Evolutionary conservation across 2,113 vertebrate species (phyloP), one percentile per base, ranked within the genome.

Genomic region (Todiramphus chloris): DNA sequence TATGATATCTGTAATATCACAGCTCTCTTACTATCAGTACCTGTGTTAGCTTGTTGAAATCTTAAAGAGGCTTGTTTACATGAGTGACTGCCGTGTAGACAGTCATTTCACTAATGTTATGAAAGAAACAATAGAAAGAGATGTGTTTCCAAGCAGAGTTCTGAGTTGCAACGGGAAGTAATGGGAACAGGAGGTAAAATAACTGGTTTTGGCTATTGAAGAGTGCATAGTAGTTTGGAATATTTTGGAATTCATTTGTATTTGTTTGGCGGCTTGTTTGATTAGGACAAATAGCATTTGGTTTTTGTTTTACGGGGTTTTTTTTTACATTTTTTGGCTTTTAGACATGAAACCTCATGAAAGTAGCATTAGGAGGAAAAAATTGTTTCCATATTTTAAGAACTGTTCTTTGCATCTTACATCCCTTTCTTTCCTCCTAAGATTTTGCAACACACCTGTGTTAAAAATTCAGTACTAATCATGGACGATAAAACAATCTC

Each of bases 171-270:
- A 93, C 55, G 25, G 20, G 16, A 74, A 87, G 23, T 55, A 72
- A 56, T 79, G 69, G 73, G 84, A 96, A 89, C 15, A 69, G 83
- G 39, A 87, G 9, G 25, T 58, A 93, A 90, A 91, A 30, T 87
- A 53, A 53, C 58, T 96, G 79, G 84, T 84, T 84, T 89, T 84
- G 76, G 51, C 60, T 81, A 72, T n/a, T 70, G 35, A 20, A 87
- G 35, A 60, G n/a, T 62, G 11, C 4, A 14, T n/a, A 63, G 5
- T 48, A 81, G 6, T 48, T 78, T 84, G 31, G 56, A 86, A 51
- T 78, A 48, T 69, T 82, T n/a, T 58, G 56, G 51, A 83, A 89
- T 50, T 79, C 0, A 15, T 76, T 82, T 73, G 19, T 78, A 33
- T 73, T 93, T 92, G 39, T 82, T 93, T 89, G 66, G 58, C 0